Evolutionary conservation across 2,113 vertebrate species (phyloP), one percentile per base, ranked within the genome.

Genomic region (Taurulus bubalis): DNA sequence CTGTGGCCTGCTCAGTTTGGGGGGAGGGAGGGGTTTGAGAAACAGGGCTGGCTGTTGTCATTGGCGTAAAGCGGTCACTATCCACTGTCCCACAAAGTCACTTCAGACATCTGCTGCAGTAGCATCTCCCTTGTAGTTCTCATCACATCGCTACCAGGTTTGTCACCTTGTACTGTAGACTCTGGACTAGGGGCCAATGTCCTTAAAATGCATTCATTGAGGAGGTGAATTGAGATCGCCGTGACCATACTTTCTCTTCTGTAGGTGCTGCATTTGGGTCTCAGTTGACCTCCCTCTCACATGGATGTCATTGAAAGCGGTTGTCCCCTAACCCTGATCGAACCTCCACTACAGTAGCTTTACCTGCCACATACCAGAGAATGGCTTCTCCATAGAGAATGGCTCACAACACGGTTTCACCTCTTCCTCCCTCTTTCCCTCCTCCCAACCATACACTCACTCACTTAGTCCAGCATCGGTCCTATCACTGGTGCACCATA

Each of bases 311-410:
- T 89, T 91, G 71, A 88, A 89, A 79, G 83, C 77, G 82, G 77
- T 87, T 82, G 85, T 59, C 88, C 91, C 86, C 79, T 86, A 82
- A 80, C 83, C 80, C 80, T 42, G 62, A 45, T 26, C 71, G 65
- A 75, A 63, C 79, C 18, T 1, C 8, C 49, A 63, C 63, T 18
- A 20, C 65, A 34, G 47, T 45, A 73, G 75, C 70, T 83, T 76
- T 63, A 63, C 53, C 74, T 78, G 74, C 75, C 85, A 77, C 83
- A 55, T 28, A 89, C 81, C 86, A 86, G 76, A 81, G 90, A 93
- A 94, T 94, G 93, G 92, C 93, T 94, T 89, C 81, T 87, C 77
- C 90, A 92, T 92, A 71, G 74, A 87, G 85, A 92, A 91, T 93
- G 92, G 75, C 84, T 93, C 91, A 70, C 64, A 9, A 79, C 82